Evolutionary conservation across 2,113 vertebrate species (phyloP), one percentile per base, ranked within the genome.

Genomic region (Oplegnathus fasciatus): DNA sequence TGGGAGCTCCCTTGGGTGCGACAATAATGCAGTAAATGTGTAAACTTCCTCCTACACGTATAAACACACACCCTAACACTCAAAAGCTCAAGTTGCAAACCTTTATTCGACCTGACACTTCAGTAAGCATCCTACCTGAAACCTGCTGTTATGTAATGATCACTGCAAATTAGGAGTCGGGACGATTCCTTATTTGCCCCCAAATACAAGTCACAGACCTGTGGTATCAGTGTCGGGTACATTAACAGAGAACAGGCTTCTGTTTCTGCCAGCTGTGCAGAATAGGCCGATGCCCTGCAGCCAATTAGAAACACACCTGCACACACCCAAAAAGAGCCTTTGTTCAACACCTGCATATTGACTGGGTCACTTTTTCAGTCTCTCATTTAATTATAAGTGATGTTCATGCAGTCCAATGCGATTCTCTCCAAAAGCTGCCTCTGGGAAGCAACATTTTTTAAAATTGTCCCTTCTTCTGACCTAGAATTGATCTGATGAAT

Each of bases 11-110:
- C 48, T 6, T 6, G 75, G 76, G 79, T 81, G 77, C 22, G 28
- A 80, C 70, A 90, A 80, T 76, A 73, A 88, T 50, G 64, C 80
- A 88, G 54, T 48, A 83, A 84, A 90, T 87, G 61, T 82, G 88
- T 70, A 86, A 82, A 86, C 65, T 50, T 83, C 75, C 67, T 75
- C 82, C 83, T 72, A 71, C 70, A 76, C 44, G 34, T 6, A 55
- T 37, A 82, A 71, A 88, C 61, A 82, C 77, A 86, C 77, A 30
- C 73, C 65, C 72, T 4, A 13, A 40, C 46, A 32, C 9, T 54
- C 42, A 9, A 24, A 52, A 14, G 17, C 62, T 86, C 66, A 50
- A 32, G 61, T 52, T 72, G 34, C 30, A 42, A 55, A 54, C 32
- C 26, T 69, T 75, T 52, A 70, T 62, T 81, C 60, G 82, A 4